A percentile compares a stretch with the other conserved stretches of the same genome.
Evolutionary conservation across 2,113 vertebrate species (phyloP).

Genomic region (Agelaius phoeniceus): DNA sequence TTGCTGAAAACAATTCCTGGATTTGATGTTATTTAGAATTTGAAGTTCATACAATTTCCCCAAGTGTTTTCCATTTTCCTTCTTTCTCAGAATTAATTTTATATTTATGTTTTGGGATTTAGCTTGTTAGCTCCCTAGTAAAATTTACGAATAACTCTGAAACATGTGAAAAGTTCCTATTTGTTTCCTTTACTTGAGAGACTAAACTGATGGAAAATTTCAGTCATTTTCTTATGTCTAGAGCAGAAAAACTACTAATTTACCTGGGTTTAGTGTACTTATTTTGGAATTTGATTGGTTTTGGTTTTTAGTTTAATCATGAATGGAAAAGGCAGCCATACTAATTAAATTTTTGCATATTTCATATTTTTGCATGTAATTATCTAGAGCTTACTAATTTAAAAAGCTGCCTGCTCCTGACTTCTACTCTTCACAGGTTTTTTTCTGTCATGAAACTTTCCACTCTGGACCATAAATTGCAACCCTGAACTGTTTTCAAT

Average conservation of each 20-base stretch:
- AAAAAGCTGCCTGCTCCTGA: neutral
- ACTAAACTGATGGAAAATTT: neutral
- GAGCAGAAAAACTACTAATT: neutral
- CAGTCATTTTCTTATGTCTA: neutral
- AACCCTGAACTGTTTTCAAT: neutral
- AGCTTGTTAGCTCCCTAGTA: neutral
- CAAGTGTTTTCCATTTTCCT: neutral
- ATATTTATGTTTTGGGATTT: neutral
- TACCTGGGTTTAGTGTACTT: fast-evolving
- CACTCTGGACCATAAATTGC: neutral
- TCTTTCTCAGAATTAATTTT: neutral
- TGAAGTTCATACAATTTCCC: neutral
- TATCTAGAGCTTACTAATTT: neutral
- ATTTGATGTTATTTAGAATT: neutral
- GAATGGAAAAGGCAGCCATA: neutral
- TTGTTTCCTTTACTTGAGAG: neutral
- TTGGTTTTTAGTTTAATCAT: neutral
- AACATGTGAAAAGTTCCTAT: neutral
- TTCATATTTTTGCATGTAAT: neutral
- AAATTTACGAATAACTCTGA: neutral
- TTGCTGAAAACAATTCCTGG: neutral
- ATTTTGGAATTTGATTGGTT: neutral
- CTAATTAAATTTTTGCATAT: neutral
- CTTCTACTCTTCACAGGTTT: fast-evolving
- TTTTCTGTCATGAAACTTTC: neutral